Conservation (phyloP, 2,888 invertebrate genomes). For the Hyppa rectilinea region DNA sequence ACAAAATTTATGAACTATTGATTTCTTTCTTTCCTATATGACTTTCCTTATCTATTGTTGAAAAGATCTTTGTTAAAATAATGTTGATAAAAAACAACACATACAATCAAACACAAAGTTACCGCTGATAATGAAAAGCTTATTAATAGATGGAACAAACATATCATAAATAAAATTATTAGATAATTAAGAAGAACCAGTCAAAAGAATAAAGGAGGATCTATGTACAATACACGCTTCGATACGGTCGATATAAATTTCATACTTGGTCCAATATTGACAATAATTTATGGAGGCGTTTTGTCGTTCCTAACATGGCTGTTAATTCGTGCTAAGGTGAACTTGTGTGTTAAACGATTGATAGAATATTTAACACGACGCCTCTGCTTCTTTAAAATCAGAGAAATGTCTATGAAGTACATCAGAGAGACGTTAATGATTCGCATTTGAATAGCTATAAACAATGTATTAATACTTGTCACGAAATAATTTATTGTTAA, state of each 20-base stretch:
- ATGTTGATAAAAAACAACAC: neutral
- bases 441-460: constrained; percentile 20
- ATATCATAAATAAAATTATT: constrained; percentile 9
- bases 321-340: constrained; percentile 82
- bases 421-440: constrained; percentile 26
- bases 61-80: constrained; percentile 5
- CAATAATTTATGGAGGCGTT: constrained; percentile 75
- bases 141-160: constrained; percentile 5
- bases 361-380: constrained; percentile 76
- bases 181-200: constrained; percentile 2
- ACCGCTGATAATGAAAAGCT: constrained; percentile 9
- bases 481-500: constrained; percentile 32
- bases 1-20: constrained; percentile 6
- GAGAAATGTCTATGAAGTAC: constrained; percentile 48
- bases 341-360: constrained; percentile 75
- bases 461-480: constrained; percentile 31
- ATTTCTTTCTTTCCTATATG: neutral
- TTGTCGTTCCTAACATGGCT: constrained; percentile 75
- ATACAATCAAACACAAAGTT: neutral
- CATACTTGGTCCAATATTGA: constrained; percentile 52
- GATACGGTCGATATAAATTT: constrained; percentile 53
- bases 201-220: constrained; percentile 36
- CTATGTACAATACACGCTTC: constrained; percentile 29
- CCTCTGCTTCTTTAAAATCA: constrained; percentile 72
- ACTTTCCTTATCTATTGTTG: neutral